Evolutionary conservation across 2,113 vertebrate species (phyloP).

Genomic region (Atrichornis clamosus): DNA sequence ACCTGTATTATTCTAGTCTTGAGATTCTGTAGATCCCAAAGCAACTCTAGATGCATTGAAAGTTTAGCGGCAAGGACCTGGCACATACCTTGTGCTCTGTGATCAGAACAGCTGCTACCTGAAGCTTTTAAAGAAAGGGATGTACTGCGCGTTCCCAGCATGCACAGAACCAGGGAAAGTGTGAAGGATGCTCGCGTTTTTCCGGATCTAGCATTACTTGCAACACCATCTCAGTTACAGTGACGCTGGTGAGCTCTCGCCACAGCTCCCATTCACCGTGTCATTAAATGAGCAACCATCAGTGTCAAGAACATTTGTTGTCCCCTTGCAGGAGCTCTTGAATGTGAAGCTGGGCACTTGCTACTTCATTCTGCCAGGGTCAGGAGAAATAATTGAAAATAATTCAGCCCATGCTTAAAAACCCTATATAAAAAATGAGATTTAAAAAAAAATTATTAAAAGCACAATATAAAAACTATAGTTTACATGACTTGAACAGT

Average conservation of each 20-base stretch:
- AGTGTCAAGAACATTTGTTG: background rate
- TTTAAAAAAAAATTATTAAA: background rate
- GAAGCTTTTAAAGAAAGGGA: background rate
- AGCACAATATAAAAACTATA: background rate
- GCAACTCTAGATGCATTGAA: background rate
- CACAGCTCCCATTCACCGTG: fast-evolving
- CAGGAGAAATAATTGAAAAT: background rate
- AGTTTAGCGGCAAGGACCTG: background rate
- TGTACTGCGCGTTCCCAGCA: fast-evolving
- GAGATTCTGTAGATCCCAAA: background rate
- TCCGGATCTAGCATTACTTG: background rate
- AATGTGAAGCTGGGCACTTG: background rate
- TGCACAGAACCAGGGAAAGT: background rate
- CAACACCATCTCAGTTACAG: background rate
- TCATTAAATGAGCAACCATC: background rate
- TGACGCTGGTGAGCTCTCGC: background rate
- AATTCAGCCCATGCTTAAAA: background rate
- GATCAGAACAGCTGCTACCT: background rate
- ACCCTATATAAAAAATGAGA: background rate
- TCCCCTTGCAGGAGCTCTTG: background rate
- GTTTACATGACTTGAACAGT: background rate
- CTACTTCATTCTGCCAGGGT: background rate
- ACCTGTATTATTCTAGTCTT: background rate
- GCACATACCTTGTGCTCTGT: background rate
- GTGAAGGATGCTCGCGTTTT: fast-evolving